Base-by-base conservation (phyloP, 2,797 vertebrate species). In the Cyclura pinguis region DNA sequence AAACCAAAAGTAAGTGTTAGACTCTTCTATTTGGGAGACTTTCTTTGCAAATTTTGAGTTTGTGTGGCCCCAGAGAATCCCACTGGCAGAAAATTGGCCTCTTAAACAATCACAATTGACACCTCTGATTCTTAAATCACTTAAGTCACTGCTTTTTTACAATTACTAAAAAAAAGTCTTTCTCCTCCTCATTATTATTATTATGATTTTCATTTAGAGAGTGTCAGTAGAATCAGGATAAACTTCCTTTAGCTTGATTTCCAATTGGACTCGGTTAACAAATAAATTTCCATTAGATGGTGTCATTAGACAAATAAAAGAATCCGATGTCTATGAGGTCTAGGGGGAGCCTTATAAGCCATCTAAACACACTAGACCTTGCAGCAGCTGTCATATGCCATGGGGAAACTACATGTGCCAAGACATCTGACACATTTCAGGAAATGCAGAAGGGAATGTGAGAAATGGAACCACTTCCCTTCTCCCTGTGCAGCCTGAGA, bases 161-260 rank as follows among this genome's bases (percentile, higher is more conserved):
- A 1, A 67, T 67, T 67, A 27, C 22, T 67, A 67, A 67, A 67
- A 67, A 24, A 2, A 67, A 67, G 0, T 27, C 24, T 7, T 67
- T 27, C 22, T 27, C 64, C 7, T 67, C 24, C 22, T 27, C 64
- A n/a, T n/a, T n/a, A 67, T 67, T 67, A 67, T 67, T 27, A 27
- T 22, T 67, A 80, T 52, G 3, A 52, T 6, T 80, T 81, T 91
- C 35, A 92, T 88, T 91, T 84, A 93, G 93, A 91, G 6, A 85
- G 91, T 47, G 38, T 10, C 35, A 90, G 88, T 80, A 93, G 22
- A 69, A 1, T 38, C 62, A 27, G 77, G 47, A 77, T 22, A 84
- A 27, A 27, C 12, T 89, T 32, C 10, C 29, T 42, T 84, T 22
- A 24, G 32, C 24, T 77, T 35, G 47, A 50, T 76, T 22, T 14